Evolutionary conservation across 2,888 invertebrate genomes (phyloP), one percentile per base, ranked within the genome.

Genomic region (Nomada fabriciana): DNA sequence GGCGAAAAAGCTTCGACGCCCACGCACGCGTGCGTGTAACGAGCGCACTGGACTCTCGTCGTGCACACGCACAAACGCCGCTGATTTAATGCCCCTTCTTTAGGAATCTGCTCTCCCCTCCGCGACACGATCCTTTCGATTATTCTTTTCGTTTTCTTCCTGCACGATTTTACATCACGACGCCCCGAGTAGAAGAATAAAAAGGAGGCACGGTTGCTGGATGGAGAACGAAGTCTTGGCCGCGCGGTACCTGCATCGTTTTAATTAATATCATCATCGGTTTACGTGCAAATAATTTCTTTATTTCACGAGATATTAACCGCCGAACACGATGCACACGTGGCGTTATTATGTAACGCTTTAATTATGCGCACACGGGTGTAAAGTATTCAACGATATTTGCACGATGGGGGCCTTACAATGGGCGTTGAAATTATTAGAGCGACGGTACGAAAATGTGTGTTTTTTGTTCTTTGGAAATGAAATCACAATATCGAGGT

Each of bases 61-160:
- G 74, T 76, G 77, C 73, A 83, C 77, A 53, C 47, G 64, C 76
- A 68, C 74, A 67, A 78, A 84, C 59, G 76, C 55, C 59, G 53
- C 50, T 72, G 83, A 87, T 87, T 47, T 87, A 87, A 84, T 87
- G 77, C 25, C 52, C 80, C 72, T 85, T 84, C 80, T 74, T 87
- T 84, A 76, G 36, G 59, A 73, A 85, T 84, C 71, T 57, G 71
- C 63, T 13, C 43, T 63, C 29, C 50, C 20, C 20, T 23, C 53
- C 53, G 7, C 18, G 13, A 20, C 60, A 53, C 36, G 67, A 71
- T 72, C 55, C 57, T 67, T 60, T 61, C 77, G 80, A 76, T 71
- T 71, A 57, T 80, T 80, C 76, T 64, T 75, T 67, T 67, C 43
- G 23, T 70, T 64, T 68, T 50, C 71, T 61, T 57, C 47, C 60